Evolutionary conservation across 53 echinoderm and acorn worm genomes (phyloP).

Genomic region (Pentamera pediparva): DNA sequence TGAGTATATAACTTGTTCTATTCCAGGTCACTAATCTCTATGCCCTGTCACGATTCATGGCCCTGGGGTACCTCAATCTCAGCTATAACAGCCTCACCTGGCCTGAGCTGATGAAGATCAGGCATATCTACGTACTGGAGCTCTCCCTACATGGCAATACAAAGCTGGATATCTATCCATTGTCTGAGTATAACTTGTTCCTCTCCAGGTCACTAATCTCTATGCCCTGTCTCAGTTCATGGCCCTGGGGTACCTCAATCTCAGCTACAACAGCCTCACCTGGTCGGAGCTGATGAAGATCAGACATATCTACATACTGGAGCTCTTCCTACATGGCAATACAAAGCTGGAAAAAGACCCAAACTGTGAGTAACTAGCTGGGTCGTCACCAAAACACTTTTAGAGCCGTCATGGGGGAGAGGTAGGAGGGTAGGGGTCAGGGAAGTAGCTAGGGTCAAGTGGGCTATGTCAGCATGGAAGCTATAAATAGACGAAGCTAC

Average conservation of each 20-base stretch:
- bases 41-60: constrained; percentile 85
- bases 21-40: too few species aligned
- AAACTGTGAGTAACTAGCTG: constrained; percentile 97
- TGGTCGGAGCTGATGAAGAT: constrained; percentile 92
- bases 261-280: constrained; percentile 64
- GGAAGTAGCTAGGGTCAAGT: too few species aligned
- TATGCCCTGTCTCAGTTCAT: constrained; percentile 89
- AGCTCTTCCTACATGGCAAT: constrained; percentile 96
- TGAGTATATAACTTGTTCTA: too few species aligned
- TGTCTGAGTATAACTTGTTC: too few species aligned
- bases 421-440: too few species aligned
- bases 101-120: constrained; percentile 77
- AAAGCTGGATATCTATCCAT: too few species aligned
- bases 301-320: constrained; percentile 80
- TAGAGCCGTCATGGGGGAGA: too few species aligned
- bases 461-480: too few species aligned
- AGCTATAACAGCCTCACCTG: constrained; percentile 65
- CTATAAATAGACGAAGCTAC: too few species aligned
- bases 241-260: constrained; percentile 73
- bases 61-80: constrained; percentile 68
- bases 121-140: constrained; percentile 77
- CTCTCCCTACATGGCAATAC: constrained; percentile 90
- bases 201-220: constrained; percentile 71
- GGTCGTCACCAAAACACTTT: too few species aligned
- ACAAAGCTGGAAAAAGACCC: constrained; percentile 74